Evolutionary conservation across 2,113 vertebrate genomes (phyloP).

Genomic region (Cochlearius cochlearius): DNA sequence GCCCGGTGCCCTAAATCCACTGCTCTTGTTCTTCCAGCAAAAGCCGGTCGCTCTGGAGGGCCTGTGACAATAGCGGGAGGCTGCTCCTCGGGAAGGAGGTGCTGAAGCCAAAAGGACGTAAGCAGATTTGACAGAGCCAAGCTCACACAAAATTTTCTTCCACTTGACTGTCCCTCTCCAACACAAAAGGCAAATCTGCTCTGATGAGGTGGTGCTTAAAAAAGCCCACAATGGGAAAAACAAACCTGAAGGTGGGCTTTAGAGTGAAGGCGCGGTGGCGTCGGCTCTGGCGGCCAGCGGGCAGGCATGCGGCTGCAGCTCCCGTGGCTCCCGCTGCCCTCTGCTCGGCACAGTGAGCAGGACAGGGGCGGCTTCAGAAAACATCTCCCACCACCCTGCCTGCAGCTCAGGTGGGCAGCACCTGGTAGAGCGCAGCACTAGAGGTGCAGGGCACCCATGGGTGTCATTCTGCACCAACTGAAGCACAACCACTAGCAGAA

Average conservation of each 20-base stretch:
- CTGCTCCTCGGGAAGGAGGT: not conserved
- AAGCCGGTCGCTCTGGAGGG: not conserved
- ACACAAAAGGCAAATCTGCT: not conserved
- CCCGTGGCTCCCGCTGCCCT: not conserved
- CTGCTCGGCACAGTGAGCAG: not conserved
- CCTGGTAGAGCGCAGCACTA: fast-evolving
- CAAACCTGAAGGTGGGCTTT: not conserved
- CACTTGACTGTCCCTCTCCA: not conserved
- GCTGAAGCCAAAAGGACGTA: not conserved
- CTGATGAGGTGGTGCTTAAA: not conserved
- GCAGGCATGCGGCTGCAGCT: not conserved
- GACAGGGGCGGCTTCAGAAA: not conserved
- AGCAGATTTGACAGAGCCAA: not conserved
- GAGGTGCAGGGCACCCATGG: not conserved
- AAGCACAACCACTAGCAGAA: not conserved
- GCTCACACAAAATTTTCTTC: not conserved
- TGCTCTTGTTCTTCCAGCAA: not conserved
- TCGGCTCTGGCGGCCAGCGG: not conserved
- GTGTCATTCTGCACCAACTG: not conserved
- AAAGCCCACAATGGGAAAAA: not conserved
- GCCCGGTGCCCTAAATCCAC: not conserved
- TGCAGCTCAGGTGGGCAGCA: not conserved
- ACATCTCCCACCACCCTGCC: not conserved
- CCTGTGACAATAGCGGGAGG: not conserved
- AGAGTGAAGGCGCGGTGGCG: fast-evolving